Base-by-base conservation (phyloP, 2,888 invertebrate genomes). In the Orthonychiurus folsomi region DNA sequence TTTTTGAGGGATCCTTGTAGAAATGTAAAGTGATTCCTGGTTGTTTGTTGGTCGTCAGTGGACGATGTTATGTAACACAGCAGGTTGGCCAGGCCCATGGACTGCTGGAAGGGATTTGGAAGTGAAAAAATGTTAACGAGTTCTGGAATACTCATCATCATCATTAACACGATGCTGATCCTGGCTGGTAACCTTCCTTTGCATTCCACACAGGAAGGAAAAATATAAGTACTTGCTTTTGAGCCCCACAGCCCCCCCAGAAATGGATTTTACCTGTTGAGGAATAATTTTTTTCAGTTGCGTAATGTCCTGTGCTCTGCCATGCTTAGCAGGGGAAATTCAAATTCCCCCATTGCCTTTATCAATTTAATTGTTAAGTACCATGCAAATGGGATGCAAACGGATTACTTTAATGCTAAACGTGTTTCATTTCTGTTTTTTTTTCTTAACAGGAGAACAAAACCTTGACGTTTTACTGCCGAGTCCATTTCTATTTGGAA, bases 401-500 rank as follows among this genome's bases (percentile, higher is more conserved):
- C 15, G 37, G 37, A 37, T 37, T 37, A 15, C 15, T 37, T 37
- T 37, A 15, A 37, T n/a, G n/a, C n/a, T n/a, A n/a, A n/a, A n/a
- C n/a, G n/a, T n/a, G n/a, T n/a, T n/a, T n/a, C n/a, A n/a, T 48
- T 48, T 48, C 48, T 15, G 15, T 26, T 56, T 57, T 57, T 57
- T 47, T 18, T 59, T 59, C 57, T 59, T 66, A 65, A 59, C 69
- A 73, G 73, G 72, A 72, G 59, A 65, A 68, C 63, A 71, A 65
- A 63, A 68, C 67, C 47, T 50, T 67, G 54, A 66, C 66, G 60
- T 64, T 72, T 50, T 67, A 70, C 59, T 70, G 71, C 60, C 65
- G 73, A 63, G 70, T 73, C 50, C 71, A 73, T 27, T 73, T 73
- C 63, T 73, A 73, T 65, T 64, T 73, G 65, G 73, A 73, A 50